Conservation (phyloP, 2,797 vertebrate genomes). For the Sebastiscus tertius region DNA sequence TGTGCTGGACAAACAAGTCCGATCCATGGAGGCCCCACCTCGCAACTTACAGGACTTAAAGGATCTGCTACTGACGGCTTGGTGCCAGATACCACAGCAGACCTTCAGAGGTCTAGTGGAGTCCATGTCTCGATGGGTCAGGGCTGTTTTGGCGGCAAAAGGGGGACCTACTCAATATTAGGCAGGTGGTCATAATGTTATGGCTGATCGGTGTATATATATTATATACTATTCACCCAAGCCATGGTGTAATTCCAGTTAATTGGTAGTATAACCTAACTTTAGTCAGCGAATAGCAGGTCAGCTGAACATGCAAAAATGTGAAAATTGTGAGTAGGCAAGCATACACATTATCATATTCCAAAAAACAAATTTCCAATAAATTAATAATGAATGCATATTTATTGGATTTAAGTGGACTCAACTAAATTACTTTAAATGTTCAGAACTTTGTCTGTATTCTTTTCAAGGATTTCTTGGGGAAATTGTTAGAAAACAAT, state of each 20-base stretch:
- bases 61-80: too few species aligned
- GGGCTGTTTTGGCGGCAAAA: too few species aligned
- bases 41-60: too few species aligned
- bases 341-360: background rate
- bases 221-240: too few species aligned
- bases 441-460: background rate
- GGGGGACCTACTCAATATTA: too few species aligned
- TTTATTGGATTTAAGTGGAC: background rate
- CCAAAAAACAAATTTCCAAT: background rate
- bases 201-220: too few species aligned
- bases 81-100: too few species aligned
- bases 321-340: background rate
- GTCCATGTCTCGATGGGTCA: too few species aligned
- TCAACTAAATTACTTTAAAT: background rate
- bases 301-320: background rate
- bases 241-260: background rate
- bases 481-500: background rate
- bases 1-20: too few species aligned
- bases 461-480: background rate
- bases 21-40: too few species aligned
- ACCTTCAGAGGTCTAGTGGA: too few species aligned
- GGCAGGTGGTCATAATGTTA: too few species aligned
- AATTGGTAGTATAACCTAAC: background rate
- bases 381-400: background rate
- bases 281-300: background rate